These are phyloP conservation scores for Pristionchus entomophagus DNA, from an alignment of 2,888 invertebrate species.

Conservation along the genomic window DNA sequence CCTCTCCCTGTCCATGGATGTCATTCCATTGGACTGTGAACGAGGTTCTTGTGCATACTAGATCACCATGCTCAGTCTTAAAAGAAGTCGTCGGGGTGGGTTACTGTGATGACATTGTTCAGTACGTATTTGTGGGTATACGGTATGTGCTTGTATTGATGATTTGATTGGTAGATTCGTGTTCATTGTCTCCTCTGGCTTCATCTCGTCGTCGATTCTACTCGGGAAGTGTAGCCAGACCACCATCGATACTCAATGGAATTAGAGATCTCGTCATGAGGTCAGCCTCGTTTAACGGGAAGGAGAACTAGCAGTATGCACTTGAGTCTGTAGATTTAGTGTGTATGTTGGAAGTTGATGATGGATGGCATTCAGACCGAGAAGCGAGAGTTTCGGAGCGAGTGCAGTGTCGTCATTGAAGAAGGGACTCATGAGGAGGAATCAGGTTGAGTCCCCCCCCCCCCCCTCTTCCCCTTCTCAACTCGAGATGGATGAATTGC, in stretches of 20 bases:
- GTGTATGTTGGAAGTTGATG: too few species aligned
- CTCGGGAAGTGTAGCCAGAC: constrained; percentile 40
- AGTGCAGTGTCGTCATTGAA: constrained; percentile 16
- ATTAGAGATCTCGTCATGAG: constrained; percentile 43
- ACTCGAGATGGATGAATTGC: constrained; percentile 2
- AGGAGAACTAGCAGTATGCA: too few species aligned
- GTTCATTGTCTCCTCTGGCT: constrained; percentile 34
- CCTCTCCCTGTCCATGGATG: not conserved
- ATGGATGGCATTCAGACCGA: constrained; percentile 25
- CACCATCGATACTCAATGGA: constrained; percentile 47
- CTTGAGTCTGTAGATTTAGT: too few species aligned
- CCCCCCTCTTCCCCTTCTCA: not conserved
- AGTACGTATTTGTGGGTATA: not conserved
- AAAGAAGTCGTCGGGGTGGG: not conserved
- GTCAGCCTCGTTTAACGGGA: not conserved
- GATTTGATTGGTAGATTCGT: not conserved
- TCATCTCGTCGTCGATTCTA: constrained; percentile 35
- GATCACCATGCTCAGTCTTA: not conserved
- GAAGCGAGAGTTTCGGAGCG: constrained; percentile 48
- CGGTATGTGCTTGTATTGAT: too few species aligned
- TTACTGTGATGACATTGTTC: not conserved
- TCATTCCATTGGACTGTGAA: not conserved
- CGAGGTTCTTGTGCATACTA: not conserved
- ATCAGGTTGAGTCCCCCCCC: not conserved
- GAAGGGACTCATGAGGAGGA: constrained; percentile 37